Evolutionary conservation across 2,888 invertebrate genomes (phyloP), one percentile per base, ranked within the genome.

Genomic region (Silvanus unidentatus): DNA sequence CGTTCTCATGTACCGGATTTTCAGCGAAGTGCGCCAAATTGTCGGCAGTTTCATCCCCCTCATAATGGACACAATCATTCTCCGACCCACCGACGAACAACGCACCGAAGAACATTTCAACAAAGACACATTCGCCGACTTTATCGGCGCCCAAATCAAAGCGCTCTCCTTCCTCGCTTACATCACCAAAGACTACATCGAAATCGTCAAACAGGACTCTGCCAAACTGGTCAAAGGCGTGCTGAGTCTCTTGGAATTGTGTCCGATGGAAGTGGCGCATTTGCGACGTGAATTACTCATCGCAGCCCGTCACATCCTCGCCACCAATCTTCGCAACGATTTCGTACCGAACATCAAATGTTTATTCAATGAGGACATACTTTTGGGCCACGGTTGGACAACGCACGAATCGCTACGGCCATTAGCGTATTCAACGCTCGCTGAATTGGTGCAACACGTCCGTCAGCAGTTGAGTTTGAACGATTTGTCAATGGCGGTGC

Each of bases 101-200:
- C 83, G 94, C 63, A 79, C 81, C 53, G 88, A 86, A 35, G 84
- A 87, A 11, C 81, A 80, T 41, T 95, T 95, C 68, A 95, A 95
- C 72, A 93, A 92, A 65, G 97, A 97, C 73, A 88, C 97, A n/a
- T 95, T 94, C 73, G 96, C 97, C 0, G 98, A 99, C 69, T 98
- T 99, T 65, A 93, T 97, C 83, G 94, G 94, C 1, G 97, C 97
- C 0, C 99, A 99, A 76, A 93, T 98, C 45, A 98, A 98, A 72
- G 95, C 96, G 0, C 73, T 99, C 4, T 95, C 96, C 0, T 98
- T 98, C 68, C 74, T 99, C 45, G 98, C 97, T 0, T 98, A 97
- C 64, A 95, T 98, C 46, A 93, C 96, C 39, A 81, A 92, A 60
- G 85, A 92, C 49, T 86, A 90, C 65, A 86, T 92, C 73, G 89